These are phyloP conservation scores for Ceryle rudis DNA, from an alignment of 2,797 vertebrate genomes.

Conservation along the genomic window DNA sequence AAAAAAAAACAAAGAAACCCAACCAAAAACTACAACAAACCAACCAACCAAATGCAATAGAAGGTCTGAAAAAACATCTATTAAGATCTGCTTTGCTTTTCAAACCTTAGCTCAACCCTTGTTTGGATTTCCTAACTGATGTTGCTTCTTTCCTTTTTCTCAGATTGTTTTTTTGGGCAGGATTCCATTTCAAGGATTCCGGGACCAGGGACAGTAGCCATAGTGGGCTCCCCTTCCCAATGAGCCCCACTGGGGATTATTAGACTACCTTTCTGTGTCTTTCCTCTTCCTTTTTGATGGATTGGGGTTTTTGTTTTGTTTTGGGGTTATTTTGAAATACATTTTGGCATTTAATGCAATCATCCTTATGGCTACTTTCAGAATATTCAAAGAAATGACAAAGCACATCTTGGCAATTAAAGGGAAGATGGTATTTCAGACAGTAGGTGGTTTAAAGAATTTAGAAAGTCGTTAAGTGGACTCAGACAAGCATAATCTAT, in stretches of 20 bases:
- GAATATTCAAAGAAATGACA: not conserved
- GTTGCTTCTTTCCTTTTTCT: not conserved
- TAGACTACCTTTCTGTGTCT: not conserved
- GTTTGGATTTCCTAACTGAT: not conserved
- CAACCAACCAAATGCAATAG: not conserved
- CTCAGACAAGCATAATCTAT: not conserved
- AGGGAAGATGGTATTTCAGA: not conserved
- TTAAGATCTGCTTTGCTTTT: not conserved
- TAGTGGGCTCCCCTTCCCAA: accelerated
- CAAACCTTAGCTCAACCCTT: not conserved
- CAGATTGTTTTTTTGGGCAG: accelerated
- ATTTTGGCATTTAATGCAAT: not conserved
- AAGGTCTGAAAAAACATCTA: not conserved
- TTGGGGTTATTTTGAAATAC: not conserved
- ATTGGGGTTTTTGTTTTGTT: too few relatives aligned
- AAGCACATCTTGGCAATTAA: not conserved
- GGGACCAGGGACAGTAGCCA: not conserved
- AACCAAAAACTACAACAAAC: not conserved
- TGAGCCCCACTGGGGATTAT: accelerated
- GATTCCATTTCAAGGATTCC: not conserved
- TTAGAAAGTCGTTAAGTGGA: not conserved
- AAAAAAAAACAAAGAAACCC: not conserved
- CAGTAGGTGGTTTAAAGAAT: not conserved
- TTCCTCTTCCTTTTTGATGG: not conserved
- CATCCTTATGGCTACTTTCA: not conserved